A percentile compares a stretch with the other conserved stretches of the same genome.
Conservation (phyloP, 2,113 vertebrate species). For the Tychaedon coryphoeus region DNA sequence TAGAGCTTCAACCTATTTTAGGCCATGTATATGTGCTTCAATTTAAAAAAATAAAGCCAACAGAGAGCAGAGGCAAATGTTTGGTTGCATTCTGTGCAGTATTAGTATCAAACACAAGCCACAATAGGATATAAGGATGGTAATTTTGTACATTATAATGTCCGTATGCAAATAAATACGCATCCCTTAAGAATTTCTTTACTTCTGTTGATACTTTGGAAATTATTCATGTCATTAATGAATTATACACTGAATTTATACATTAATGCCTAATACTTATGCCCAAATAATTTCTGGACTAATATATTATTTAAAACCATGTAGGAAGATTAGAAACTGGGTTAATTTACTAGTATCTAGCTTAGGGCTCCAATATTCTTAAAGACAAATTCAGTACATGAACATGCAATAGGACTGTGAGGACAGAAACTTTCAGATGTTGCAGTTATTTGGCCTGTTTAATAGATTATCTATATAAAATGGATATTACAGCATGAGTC, state of each 20-base stretch:
- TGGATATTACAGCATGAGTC: background rate
- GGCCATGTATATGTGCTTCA: background rate
- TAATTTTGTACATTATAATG: constrained; percentile 58
- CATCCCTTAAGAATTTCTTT: constrained; percentile 38
- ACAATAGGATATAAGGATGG: constrained; percentile 47
- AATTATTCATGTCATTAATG: constrained; percentile 57
- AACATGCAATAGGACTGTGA: background rate
- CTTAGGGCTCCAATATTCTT: constrained; percentile 20
- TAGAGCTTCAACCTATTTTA: background rate
- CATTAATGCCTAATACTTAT: constrained; percentile 14
- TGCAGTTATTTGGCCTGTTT: background rate
- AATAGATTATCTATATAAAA: background rate
- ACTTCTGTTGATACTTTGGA: constrained; percentile 46
- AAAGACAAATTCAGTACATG: background rate
- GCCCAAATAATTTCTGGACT: constrained; percentile 36
- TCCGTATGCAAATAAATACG: constrained; percentile 30
- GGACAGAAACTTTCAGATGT: background rate
- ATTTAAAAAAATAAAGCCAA: background rate
- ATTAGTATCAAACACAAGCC: constrained; percentile 28
- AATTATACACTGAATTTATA: constrained; percentile 61
- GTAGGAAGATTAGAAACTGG: constrained; percentile 52
- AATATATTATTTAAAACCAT: constrained; percentile 48
- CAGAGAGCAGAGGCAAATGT: background rate
- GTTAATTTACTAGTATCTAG: constrained; percentile 40
- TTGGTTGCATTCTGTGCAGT: constrained; percentile 9